Conservation (phyloP, 2,797 vertebrate species). For the Coregonus ussuriensis region DNA sequence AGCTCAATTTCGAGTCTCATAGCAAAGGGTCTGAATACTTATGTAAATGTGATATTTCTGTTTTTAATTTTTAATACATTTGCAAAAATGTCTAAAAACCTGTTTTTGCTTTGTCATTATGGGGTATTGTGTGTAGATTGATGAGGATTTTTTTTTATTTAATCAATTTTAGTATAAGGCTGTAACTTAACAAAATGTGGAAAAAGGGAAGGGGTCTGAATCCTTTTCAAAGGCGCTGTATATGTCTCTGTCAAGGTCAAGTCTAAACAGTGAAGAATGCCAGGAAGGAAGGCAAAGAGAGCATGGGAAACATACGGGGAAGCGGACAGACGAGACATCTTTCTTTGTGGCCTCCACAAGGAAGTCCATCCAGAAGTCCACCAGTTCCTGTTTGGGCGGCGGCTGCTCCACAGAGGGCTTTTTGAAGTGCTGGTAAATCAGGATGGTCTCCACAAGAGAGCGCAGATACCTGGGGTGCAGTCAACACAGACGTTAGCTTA, state of each 20-base stretch:
- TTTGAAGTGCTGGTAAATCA: constrained; percentile 95
- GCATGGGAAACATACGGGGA: constrained; percentile 84
- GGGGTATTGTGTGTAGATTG: too few relatives aligned
- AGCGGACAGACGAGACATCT: constrained; percentile 91
- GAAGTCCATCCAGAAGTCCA: constrained; percentile 99
- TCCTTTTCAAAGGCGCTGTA: not conserved
- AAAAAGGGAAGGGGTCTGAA: too few relatives aligned
- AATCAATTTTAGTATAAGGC: too few relatives aligned
- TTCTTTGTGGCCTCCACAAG: constrained; percentile 94
- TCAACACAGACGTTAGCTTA: not conserved
- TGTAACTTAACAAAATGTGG: too few relatives aligned
- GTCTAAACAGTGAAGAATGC: constrained; percentile 16
- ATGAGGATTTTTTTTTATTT: too few relatives aligned
- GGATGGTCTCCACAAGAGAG: constrained; percentile 92
- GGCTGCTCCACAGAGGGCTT: constrained; percentile 85
- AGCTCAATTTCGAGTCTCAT: too few relatives aligned
- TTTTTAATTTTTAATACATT: too few relatives aligned
- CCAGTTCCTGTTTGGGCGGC: constrained; percentile 85
- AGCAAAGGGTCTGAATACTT: too few relatives aligned
- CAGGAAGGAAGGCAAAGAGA: constrained; percentile 22
- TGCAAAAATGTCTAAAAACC: too few relatives aligned
- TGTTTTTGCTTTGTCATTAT: too few relatives aligned
- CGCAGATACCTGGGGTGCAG: constrained; percentile 84
- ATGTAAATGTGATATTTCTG: too few relatives aligned
- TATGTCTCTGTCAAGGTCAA: not conserved